phyloP scores from a whole-genome alignment of 2,113 vertebrate genomes.

The Heterocephalus glaber region DNA sequence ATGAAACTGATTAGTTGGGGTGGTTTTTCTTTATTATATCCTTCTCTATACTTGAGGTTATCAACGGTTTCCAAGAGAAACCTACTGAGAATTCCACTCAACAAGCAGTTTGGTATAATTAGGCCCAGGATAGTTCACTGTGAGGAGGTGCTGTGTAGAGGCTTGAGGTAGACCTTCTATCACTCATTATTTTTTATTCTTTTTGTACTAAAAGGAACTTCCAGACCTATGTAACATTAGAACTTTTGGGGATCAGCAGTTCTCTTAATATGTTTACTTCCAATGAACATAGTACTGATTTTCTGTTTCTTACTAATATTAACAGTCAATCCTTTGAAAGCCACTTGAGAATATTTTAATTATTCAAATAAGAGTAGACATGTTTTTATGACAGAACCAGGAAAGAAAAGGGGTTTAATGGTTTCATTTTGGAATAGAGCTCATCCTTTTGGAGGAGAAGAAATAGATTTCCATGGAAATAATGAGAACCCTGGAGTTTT shows the following conservation, averaged over 20 bases:
- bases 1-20: not conserved
- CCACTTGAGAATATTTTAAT: not conserved
- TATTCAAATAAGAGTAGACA: not conserved
- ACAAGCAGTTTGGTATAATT: not conserved
- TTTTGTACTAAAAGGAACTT: not conserved
- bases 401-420: not conserved
- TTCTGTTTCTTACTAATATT: conserved; percentile 33
- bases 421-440: not conserved
- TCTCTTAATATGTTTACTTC: not conserved
- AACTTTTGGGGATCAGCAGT: not conserved
- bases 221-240: not conserved
- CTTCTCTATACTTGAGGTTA: not conserved
- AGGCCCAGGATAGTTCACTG: not conserved
- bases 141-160: not conserved
- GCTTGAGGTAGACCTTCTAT: not conserved
- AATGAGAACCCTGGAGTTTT: not conserved
- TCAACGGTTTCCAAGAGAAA: conserved; percentile 47
- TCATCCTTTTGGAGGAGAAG: not conserved
- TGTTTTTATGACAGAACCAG: not conserved
- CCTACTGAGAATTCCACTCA: conserved; percentile 27
- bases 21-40: not conserved
- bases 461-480: not conserved
- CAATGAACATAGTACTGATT: not conserved
- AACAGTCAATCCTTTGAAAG: not conserved
- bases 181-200: conserved; percentile 7